Conservation (phyloP, 64 coral and sea anemone genomes). For the Orbicella faveolata region DNA sequence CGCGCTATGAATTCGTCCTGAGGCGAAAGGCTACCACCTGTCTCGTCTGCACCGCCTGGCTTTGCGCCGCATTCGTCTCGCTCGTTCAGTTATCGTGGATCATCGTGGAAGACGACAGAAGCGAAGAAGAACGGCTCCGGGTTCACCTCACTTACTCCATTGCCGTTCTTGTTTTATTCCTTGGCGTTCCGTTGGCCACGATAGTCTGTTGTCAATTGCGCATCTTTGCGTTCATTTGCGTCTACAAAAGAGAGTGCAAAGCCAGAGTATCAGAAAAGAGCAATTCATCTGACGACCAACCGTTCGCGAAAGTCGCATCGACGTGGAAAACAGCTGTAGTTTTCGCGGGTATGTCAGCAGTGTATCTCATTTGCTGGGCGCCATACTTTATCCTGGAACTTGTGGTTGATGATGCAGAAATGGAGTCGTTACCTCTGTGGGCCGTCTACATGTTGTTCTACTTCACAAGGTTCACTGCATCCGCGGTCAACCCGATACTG, state of each 20-base stretch:
- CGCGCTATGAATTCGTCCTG: constrained; percentile 24
- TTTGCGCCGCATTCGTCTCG: not conserved
- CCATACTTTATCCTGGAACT: constrained; percentile 58
- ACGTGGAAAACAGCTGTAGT: constrained; percentile 48
- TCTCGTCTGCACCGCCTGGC: constrained; percentile 14
- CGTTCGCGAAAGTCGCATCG: not conserved
- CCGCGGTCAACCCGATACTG: constrained; percentile 44
- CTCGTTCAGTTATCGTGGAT: constrained; percentile 51
- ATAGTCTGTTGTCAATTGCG: constrained; percentile 37
- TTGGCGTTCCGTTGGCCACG: constrained; percentile 9
- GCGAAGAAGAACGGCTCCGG: not conserved
- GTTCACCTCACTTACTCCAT: not conserved
- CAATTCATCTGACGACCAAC: not conserved
- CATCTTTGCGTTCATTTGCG: constrained; percentile 3
- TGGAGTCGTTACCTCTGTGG: constrained; percentile 31
- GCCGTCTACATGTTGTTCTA: constrained; percentile 56
- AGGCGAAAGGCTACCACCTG: not conserved
- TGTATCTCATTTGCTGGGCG: constrained; percentile 59
- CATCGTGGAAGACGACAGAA: not conserved
- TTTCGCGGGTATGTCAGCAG: constrained; percentile 37
- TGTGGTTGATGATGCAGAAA: not conserved
- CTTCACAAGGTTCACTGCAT: constrained; percentile 61
- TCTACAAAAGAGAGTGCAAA: constrained; percentile 7
- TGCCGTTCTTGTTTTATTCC: constrained; percentile 7
- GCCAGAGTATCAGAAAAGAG: not conserved